Conservation (phyloP, 1,140 invertebrate species). For the Popillia japonica region DNA sequence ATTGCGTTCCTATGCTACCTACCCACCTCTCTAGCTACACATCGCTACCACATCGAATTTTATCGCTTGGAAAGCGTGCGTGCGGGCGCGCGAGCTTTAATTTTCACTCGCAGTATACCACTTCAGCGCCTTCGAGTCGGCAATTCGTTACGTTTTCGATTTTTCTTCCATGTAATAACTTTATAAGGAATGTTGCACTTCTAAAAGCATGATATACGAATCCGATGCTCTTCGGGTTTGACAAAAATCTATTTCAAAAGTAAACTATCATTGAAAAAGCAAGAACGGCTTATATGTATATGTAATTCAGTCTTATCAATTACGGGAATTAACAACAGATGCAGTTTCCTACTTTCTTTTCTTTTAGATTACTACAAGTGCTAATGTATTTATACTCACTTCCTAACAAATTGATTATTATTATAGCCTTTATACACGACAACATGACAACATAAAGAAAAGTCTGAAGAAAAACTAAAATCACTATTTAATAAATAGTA, state of each 20-base stretch:
- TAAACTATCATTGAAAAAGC: too few relatives aligned
- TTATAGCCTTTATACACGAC: too few relatives aligned
- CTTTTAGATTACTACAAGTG: too few relatives aligned
- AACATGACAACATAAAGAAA: too few relatives aligned
- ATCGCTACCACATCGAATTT: not conserved
- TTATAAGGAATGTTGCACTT: not conserved
- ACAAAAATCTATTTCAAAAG: not conserved
- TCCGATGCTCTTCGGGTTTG: not conserved
- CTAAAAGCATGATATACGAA: not conserved
- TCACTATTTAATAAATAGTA: too few relatives aligned
- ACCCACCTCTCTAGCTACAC: not conserved
- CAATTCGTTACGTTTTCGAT: slow-evolving; percentile 5
- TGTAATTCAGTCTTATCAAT: too few relatives aligned
- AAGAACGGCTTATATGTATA: too few relatives aligned
- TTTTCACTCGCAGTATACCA: not conserved
- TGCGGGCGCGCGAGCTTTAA: not conserved
- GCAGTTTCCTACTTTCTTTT: too few relatives aligned
- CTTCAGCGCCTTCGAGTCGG: not conserved
- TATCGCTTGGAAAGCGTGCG: slow-evolving; percentile 8
- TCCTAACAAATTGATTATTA: too few relatives aligned
- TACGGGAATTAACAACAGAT: too few relatives aligned
- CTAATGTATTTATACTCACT: too few relatives aligned
- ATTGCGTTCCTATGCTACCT: not conserved
- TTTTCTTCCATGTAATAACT: not conserved
- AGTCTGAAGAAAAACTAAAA: too few relatives aligned